Percentiles rank a stretch among this genome's conserved stretches.
Evolutionary conservation across 2,113 vertebrate genomes (phyloP).

Genomic region (Vombatus ursinus): DNA sequence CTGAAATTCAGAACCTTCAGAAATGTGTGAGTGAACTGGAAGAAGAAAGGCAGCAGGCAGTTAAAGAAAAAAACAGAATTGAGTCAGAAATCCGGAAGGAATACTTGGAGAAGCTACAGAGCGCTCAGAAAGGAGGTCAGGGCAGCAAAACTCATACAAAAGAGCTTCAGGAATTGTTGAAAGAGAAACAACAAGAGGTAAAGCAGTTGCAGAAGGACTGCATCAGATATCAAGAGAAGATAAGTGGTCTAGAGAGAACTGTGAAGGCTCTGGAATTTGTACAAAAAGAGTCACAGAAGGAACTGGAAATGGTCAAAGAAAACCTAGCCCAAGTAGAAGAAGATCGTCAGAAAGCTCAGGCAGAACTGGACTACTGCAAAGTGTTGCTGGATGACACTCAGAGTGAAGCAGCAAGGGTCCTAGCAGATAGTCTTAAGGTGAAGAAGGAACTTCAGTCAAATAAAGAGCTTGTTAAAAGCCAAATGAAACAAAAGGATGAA

Average conservation of each 20-base stretch:
- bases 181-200: conserved; percentile 96
- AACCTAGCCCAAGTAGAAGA: conserved; percentile 81
- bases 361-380: conserved; percentile 86
- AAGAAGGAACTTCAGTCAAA: conserved; percentile 81
- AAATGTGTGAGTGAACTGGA: conserved; percentile 87
- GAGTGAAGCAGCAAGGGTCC: conserved; percentile 85
- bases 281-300: conserved; percentile 85
- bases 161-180: conserved; percentile 95
- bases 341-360: conserved; percentile 81
- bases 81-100: conserved; percentile 89
- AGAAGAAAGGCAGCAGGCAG: conserved; percentile 91
- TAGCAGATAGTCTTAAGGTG: conserved; percentile 85
- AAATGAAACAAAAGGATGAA: conserved; percentile 88
- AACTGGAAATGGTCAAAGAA: conserved; percentile 83
- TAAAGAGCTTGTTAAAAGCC: conserved; percentile 82
- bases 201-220: conserved; percentile 95
- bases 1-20: conserved; percentile 85
- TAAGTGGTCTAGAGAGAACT: conserved; percentile 90
- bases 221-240: conserved; percentile 94
- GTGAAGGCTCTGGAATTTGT: conserved; percentile 89
- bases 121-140: conserved; percentile 78
- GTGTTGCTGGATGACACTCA: conserved; percentile 87
- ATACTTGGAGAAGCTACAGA: conserved; percentile 90
- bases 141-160: conserved; percentile 86
- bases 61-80: conserved; percentile 86